Percentiles rank a stretch among this genome's conserved stretches.
Evolutionary conservation across 2,888 invertebrate genomes (phyloP).

Genomic region (Drosophila parthenogenetica): DNA sequence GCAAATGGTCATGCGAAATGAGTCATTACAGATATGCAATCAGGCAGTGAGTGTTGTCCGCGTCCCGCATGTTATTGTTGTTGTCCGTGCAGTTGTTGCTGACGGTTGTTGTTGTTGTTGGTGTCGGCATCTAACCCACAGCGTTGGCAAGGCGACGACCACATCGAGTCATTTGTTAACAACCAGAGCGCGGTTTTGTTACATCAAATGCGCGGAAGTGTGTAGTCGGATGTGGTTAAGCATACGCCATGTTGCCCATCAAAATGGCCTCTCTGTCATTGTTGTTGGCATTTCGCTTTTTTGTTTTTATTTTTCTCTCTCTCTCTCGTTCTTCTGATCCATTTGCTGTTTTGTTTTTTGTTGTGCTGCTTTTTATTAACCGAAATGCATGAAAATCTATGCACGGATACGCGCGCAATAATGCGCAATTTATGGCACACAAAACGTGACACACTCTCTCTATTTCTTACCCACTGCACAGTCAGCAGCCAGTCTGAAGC

Average conservation of each 20-base stretch:
- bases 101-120: slow-evolving; percentile 14
- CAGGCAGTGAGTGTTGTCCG: slow-evolving; percentile 52
- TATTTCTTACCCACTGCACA: neutral
- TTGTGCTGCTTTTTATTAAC: slow-evolving; percentile 63
- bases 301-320: slow-evolving; percentile 10
- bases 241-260: slow-evolving; percentile 80
- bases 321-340: slow-evolving; percentile 11
- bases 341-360: slow-evolving; percentile 20
- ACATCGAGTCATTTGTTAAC: slow-evolving; percentile 80
- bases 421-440: slow-evolving; percentile 72
- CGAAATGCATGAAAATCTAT: slow-evolving; percentile 75
- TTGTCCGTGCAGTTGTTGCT: slow-evolving; percentile 1
- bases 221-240: slow-evolving; percentile 80
- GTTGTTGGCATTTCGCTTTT: slow-evolving; percentile 23
- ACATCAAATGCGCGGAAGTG: slow-evolving; percentile 81
- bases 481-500: neutral
- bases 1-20: slow-evolving; percentile 76
- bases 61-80: slow-evolving; percentile 7
- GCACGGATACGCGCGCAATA: slow-evolving; percentile 68
- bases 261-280: slow-evolving; percentile 52
- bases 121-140: slow-evolving; percentile 41
- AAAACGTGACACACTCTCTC: slow-evolving; percentile 65
- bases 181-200: slow-evolving; percentile 77
- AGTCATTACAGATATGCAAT: slow-evolving; percentile 81
- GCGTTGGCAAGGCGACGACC: slow-evolving; percentile 62